These are phyloP conservation scores for Lymantria dispar DNA, from an alignment of 2,888 invertebrate genomes.

Conservation along the genomic window DNA sequence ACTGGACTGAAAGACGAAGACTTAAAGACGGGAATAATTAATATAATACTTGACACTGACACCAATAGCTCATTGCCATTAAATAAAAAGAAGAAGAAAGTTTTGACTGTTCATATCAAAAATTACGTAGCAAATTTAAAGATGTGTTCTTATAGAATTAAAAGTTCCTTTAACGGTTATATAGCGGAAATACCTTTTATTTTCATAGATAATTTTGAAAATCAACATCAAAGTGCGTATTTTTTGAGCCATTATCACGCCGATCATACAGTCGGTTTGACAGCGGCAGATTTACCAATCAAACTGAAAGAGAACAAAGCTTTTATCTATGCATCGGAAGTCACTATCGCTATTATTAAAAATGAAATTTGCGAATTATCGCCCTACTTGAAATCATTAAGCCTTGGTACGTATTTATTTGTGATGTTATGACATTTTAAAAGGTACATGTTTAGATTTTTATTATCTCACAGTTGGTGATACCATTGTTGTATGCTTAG, in stretches of 20 bases:
- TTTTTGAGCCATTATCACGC: slow-evolving; percentile 86
- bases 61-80: no score
- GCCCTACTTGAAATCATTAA: slow-evolving; percentile 11
- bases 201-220: slow-evolving; percentile 83
- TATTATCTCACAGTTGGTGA: no score
- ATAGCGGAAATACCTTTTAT: slow-evolving; percentile 84
- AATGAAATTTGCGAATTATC: slow-evolving; percentile 8
- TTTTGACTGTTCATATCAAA: no score
- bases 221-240: slow-evolving; percentile 70
- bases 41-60: no score
- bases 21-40: no score
- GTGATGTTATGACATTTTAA: no score
- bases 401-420: slow-evolving; percentile 18
- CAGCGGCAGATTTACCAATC: slow-evolving; percentile 14
- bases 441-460: no score
- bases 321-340: slow-evolving; percentile 34
- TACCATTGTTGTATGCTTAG: no score
- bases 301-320: slow-evolving; percentile 28
- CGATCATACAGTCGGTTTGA: slow-evolving; percentile 84
- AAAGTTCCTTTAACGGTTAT: slow-evolving; percentile 80
- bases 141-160: no score
- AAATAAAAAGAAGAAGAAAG: no score
- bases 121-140: no score
- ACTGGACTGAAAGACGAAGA: no score
- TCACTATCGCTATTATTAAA: slow-evolving; percentile 24